A percentile compares a stretch with the other conserved stretches of the same genome.
phyloP scores from a whole-genome alignment of 2,888 invertebrate species.

The Quadriops clusia region DNA sequence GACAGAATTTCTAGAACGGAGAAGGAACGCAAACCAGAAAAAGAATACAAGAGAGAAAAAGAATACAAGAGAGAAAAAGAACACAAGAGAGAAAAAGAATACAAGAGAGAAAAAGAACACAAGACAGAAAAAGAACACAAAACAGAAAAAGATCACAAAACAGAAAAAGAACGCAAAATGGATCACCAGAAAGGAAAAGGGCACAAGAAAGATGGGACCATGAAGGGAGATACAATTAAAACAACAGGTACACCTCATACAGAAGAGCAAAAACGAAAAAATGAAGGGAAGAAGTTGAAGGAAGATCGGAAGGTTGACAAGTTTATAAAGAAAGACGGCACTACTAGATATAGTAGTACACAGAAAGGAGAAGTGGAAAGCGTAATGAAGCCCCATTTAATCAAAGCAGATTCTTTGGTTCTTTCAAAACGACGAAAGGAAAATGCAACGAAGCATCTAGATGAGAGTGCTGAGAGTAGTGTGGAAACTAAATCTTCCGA shows the following conservation, averaged over 20 bases:
- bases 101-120: background rate
- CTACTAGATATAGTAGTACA: background rate
- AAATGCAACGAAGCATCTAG: background rate
- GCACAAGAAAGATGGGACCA: background rate
- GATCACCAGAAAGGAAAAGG: background rate
- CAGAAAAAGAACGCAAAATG: background rate
- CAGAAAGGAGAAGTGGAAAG: slow-evolving; percentile 3
- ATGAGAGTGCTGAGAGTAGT: slow-evolving; percentile 9
- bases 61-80: slow-evolving; percentile 1
- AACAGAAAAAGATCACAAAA: slow-evolving; percentile 1
- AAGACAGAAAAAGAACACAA: background rate
- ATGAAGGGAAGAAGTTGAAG: background rate
- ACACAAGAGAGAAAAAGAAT: background rate
- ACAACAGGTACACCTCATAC: slow-evolving; percentile 3
- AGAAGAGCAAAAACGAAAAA: slow-evolving; percentile 3
- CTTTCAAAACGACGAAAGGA: background rate
- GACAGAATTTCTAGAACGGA: slow-evolving; percentile 1
- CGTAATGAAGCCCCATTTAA: background rate
- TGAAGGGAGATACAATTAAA: slow-evolving; percentile 6
- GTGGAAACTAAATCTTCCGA: slow-evolving; percentile 21
- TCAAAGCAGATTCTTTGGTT: slow-evolving; percentile 2
- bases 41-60: slow-evolving; percentile 1
- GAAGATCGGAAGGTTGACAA: slow-evolving; percentile 3
- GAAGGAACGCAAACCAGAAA: background rate
- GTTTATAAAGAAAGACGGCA: background rate